Evolutionary conservation across 2,797 vertebrate genomes (phyloP).

Genomic region (Siniperca undulata): DNA sequence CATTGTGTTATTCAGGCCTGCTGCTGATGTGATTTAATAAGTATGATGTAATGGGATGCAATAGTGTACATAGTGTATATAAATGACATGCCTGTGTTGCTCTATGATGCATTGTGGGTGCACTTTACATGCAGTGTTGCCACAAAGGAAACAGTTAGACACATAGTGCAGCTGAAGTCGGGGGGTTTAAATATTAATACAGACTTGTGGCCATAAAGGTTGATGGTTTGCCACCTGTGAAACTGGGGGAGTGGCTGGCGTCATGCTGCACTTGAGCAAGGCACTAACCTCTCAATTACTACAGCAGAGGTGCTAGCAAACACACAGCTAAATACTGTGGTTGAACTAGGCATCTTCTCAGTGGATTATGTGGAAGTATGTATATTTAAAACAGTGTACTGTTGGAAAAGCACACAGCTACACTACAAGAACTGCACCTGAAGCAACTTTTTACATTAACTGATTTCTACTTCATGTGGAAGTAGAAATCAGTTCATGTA

Average conservation of each 20-base stretch:
- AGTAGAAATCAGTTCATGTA: neutral
- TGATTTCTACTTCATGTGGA: neutral
- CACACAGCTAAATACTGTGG: too few relatives aligned
- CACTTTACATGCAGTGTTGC: neutral
- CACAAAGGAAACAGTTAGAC: neutral
- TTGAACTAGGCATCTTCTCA: too few relatives aligned
- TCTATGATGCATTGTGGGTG: neutral
- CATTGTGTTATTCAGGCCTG: neutral
- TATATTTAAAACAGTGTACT: neutral
- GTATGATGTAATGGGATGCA: constrained; percentile 4
- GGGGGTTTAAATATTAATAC: neutral
- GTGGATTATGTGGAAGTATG: neutral
- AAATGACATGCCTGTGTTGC: neutral
- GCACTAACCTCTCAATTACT: neutral
- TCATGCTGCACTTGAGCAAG: neutral
- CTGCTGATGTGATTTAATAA: neutral
- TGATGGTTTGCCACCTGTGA: neutral
- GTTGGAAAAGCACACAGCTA: neutral
- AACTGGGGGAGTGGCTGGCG: neutral
- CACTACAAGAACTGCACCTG: neutral
- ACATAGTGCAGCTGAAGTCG: neutral
- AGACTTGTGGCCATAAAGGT: neutral
- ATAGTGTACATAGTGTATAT: neutral
- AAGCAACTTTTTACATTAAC: neutral
- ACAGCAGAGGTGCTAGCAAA: neutral